These are phyloP conservation scores for Vespertilio murinus DNA, from an alignment of 2,797 vertebrate genomes.

Conservation along the genomic window DNA sequence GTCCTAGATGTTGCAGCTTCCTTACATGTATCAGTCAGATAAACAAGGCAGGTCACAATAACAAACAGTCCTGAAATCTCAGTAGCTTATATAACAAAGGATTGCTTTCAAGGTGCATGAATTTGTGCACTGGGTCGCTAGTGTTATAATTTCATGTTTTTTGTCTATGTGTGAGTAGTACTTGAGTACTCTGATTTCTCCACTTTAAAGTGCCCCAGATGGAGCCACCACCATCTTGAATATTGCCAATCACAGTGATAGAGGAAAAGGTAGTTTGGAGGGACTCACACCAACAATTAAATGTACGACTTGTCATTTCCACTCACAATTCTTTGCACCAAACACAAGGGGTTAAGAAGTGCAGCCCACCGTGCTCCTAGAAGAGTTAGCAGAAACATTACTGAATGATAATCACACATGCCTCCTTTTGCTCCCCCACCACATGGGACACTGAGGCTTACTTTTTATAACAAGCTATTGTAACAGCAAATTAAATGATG, in stretches of 20 bases:
- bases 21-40: neutral
- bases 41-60: neutral
- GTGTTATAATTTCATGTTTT: too few species aligned
- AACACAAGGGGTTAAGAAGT: neutral
- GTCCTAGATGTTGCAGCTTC: neutral
- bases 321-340: neutral
- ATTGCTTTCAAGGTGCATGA: too few species aligned
- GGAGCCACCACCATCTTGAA: neutral
- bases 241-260: neutral
- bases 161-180: too few species aligned
- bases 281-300: neutral
- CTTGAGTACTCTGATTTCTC: neutral
- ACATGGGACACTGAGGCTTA: neutral
- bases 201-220: neutral
- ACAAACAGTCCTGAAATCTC: neutral
- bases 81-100: neutral
- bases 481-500: neutral
- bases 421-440: neutral
- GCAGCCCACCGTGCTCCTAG: fast-evolving
- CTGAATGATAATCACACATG: neutral
- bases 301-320: neutral
- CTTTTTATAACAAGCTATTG: neutral
- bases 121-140: too few species aligned
- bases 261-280: neutral
- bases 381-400: neutral